Evolutionary conservation across 2,888 invertebrate species (phyloP).

Genomic region (Megamerina dolium): DNA sequence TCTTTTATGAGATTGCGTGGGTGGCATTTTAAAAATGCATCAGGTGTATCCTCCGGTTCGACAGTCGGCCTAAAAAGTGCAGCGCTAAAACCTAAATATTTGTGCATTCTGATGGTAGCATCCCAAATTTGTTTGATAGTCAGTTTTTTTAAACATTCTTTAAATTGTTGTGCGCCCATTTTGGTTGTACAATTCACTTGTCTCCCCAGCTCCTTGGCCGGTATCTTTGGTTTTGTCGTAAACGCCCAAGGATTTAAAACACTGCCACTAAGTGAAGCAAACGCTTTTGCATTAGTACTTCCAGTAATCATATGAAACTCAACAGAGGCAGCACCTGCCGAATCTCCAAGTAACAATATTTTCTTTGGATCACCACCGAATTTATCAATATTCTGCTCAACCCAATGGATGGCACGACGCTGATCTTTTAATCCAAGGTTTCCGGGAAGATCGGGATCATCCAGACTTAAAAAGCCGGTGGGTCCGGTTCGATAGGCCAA

Average conservation of each 20-base stretch:
- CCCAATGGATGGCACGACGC: slow-evolving; percentile 61
- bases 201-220: slow-evolving; percentile 12
- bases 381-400: slow-evolving; percentile 59
- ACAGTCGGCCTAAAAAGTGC: slow-evolving; percentile 65
- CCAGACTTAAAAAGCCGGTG: slow-evolving; percentile 67
- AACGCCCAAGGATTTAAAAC: slow-evolving; percentile 20
- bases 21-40: slow-evolving; percentile 57
- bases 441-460: slow-evolving; percentile 61
- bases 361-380: slow-evolving; percentile 67
- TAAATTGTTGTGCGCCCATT: slow-evolving; percentile 48
- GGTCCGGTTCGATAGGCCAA: slow-evolving; percentile 64
- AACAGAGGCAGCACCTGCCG: slow-evolving; percentile 67
- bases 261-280: slow-evolving; percentile 20
- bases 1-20: slow-evolving; percentile 53
- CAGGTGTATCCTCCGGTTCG: slow-evolving; percentile 50
- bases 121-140: slow-evolving; percentile 57
- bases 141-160: slow-evolving; percentile 58
- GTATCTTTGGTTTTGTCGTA: slow-evolving; percentile 9
- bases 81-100: slow-evolving; percentile 60
- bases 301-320: slow-evolving; percentile 61
- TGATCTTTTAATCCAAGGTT: slow-evolving; percentile 72
- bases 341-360: slow-evolving; percentile 61
- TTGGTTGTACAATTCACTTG: slow-evolving; percentile 15
- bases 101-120: slow-evolving; percentile 36
- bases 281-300: slow-evolving; percentile 37